A percentile compares a stretch with the other conserved stretches of the same genome.
phyloP scores from a whole-genome alignment of 2,888 invertebrate genomes.

The Dinocampus coccinellae region DNA sequence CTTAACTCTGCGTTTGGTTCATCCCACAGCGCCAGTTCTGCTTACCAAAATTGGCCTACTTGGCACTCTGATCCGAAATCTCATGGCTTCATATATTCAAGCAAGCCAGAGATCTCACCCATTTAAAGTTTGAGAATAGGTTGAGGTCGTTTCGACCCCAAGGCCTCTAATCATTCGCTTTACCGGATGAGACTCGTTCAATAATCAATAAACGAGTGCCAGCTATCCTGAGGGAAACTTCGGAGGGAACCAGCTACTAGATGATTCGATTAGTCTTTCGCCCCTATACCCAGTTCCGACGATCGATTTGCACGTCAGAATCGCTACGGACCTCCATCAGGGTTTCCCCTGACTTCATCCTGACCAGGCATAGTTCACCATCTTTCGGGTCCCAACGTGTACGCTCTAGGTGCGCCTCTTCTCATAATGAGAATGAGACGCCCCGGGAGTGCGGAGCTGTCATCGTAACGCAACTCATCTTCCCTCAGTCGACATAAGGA shows the following conservation, averaged over 20 bases:
- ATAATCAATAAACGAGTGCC: slow-evolving; percentile 64
- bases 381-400: too few species aligned
- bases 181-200: slow-evolving; percentile 71
- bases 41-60: slow-evolving; percentile 44
- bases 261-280: slow-evolving; percentile 76
- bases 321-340: slow-evolving; percentile 63
- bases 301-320: slow-evolving; percentile 86
- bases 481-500: neutral
- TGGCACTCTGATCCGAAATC: slow-evolving; percentile 52
- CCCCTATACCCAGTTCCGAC: slow-evolving; percentile 82
- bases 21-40: slow-evolving; percentile 48
- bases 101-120: slow-evolving; percentile 42
- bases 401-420: too few species aligned
- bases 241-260: slow-evolving; percentile 79
- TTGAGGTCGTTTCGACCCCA: slow-evolving; percentile 79
- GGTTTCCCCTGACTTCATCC: too few species aligned
- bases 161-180: slow-evolving; percentile 82
- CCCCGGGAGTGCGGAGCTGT: neutral
- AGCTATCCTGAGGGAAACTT: slow-evolving; percentile 84
- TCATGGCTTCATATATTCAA: slow-evolving; percentile 72
- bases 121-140: slow-evolving; percentile 82
- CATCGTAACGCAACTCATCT: neutral
- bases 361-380: too few species aligned
- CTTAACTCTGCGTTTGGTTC: slow-evolving; percentile 49
- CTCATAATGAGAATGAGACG: neutral